A percentile compares a stretch with the other conserved stretches of the same genome.
Evolutionary conservation across 2,797 vertebrate species (phyloP).

Genomic region (Syndactyla subalaris): DNA sequence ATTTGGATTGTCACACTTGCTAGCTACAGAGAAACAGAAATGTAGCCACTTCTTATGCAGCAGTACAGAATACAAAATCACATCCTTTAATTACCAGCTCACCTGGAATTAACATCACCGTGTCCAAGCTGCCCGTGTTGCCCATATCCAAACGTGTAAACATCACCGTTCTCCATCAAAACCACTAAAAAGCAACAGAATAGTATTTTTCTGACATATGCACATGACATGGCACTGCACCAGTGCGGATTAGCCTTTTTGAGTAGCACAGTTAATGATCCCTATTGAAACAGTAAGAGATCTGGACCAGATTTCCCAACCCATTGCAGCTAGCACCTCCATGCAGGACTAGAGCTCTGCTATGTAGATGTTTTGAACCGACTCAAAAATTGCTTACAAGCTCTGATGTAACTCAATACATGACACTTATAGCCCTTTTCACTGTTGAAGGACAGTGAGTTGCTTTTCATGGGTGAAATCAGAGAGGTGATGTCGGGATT

Average conservation of each 20-base stretch:
- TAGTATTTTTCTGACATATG: not conserved
- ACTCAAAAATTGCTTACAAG: not conserved
- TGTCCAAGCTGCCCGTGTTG: constrained; percentile 98
- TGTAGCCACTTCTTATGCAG: not conserved
- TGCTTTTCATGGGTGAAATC: not conserved
- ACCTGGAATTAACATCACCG: constrained; percentile 98
- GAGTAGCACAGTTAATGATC: not conserved
- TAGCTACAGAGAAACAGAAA: not conserved
- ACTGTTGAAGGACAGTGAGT: not conserved
- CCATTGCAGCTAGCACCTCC: not conserved
- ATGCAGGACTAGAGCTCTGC: not conserved
- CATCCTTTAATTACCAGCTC: not conserved
- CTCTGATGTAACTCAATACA: not conserved
- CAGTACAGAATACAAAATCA: not conserved
- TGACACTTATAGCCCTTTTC: not conserved
- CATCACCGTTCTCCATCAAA: constrained; percentile 98
- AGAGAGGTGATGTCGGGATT: not conserved
- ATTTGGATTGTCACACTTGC: not conserved
- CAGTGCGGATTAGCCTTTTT: not conserved
- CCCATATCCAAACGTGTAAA: constrained; percentile 98
- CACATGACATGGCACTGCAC: not conserved
- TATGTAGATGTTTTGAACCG: not conserved
- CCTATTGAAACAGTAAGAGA: not conserved
- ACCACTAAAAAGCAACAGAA: constrained; percentile 84
- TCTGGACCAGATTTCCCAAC: not conserved